Evolutionary conservation across 2,888 invertebrate species (phyloP).

Genomic region (Pelosia muscerda): DNA sequence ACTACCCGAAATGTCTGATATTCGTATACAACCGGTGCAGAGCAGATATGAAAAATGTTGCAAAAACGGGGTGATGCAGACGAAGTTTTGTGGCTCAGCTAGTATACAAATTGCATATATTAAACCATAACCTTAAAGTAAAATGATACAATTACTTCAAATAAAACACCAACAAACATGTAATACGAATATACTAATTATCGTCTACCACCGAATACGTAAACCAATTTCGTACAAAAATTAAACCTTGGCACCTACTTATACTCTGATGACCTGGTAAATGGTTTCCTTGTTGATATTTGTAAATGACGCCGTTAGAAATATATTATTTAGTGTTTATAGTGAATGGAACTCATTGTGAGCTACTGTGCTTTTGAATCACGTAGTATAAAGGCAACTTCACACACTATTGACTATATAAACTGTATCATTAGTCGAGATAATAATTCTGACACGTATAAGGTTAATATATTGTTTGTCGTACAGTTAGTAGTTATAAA

Average conservation of each 20-base stretch:
- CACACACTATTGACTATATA: not conserved
- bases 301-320: conserved; percentile 35
- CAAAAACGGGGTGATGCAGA: no score
- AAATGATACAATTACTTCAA: not conserved
- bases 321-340: conserved; percentile 21
- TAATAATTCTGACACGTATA: conserved; percentile 2
- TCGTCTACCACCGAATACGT: conserved; percentile 34
- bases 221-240: conserved; percentile 23
- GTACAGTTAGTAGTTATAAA: conserved; percentile 1
- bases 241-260: conserved; percentile 37
- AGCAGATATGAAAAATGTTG: no score
- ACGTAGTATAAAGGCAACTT: conserved; percentile 28
- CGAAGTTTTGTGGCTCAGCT: no score
- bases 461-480: conserved; percentile 1
- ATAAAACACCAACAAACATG: not conserved
- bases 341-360: conserved; percentile 36
- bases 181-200: conserved; percentile 23
- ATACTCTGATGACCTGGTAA: conserved; percentile 31
- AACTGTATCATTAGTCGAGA: not conserved
- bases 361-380: conserved; percentile 19
- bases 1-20: no score
- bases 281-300: conserved; percentile 44
- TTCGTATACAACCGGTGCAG: no score
- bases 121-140: not conserved
- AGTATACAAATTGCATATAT: not conserved